Conservation (phyloP, 30 jellyfish, hydroid and myxozoan species). For the Chrysaora quinquecirrha region DNA sequence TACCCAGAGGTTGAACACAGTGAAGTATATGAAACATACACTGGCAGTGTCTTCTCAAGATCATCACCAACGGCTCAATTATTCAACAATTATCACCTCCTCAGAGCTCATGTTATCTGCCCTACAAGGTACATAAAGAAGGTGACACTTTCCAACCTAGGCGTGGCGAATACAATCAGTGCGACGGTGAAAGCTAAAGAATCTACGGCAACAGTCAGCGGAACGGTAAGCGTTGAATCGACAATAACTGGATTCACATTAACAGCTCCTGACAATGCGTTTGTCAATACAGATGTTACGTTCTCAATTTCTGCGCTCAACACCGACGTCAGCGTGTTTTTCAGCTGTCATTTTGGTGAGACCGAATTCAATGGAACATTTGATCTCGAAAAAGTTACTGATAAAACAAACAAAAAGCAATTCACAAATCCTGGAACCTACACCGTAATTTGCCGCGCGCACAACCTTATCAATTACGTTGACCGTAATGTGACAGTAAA, state of each 20-base stretch:
- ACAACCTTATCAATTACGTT: constrained; percentile 24
- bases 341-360: constrained; percentile 50
- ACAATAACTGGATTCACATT: constrained; percentile 37
- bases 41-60: constrained; percentile 30
- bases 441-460: constrained; percentile 63
- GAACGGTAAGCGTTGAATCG: constrained; percentile 29
- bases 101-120: constrained; percentile 44
- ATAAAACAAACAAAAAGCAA: constrained; percentile 12
- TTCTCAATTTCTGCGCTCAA: constrained; percentile 25
- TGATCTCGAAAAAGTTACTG: constrained; percentile 3
- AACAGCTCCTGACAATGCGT: constrained; percentile 5
- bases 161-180: constrained; percentile 37
- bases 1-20: constrained; percentile 50
- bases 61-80: constrained; percentile 19
- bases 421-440: constrained; percentile 45
- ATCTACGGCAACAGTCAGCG: constrained; percentile 16
- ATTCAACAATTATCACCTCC: constrained; percentile 34
- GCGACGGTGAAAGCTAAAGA: constrained; percentile 46
- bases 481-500: constrained; percentile 29
- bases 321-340: constrained; percentile 59
- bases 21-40: constrained; percentile 14
- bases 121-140: constrained; percentile 60
- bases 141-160: constrained; percentile 39
- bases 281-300: constrained; percentile 24
- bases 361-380: constrained; percentile 50